phyloP scores from a whole-genome alignment of 2,888 invertebrate genomes.

The Oeneis ivallda region DNA sequence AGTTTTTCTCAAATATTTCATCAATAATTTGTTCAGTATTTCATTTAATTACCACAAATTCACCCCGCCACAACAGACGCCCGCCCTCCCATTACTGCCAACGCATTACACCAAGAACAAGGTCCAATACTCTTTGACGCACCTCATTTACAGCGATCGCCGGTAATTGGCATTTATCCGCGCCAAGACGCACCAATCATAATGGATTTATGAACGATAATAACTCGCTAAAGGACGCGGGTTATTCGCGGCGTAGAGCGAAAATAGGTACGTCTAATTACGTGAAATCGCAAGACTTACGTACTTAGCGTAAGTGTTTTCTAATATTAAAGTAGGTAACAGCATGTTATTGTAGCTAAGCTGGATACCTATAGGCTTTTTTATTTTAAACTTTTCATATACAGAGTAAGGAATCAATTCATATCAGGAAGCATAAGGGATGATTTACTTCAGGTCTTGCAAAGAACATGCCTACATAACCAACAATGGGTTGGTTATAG shows the following conservation, averaged over 20 bases:
- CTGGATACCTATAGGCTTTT: background rate
- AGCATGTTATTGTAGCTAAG: background rate
- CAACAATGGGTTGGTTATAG: too few species aligned
- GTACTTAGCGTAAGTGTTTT: constrained; percentile 15
- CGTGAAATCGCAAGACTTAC: constrained; percentile 16
- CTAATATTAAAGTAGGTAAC: constrained; percentile 11
- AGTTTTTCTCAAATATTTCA: background rate
- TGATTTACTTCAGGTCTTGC: too few species aligned
- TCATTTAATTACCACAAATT: background rate
- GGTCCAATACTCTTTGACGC: constrained; percentile 52
- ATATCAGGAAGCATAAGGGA: background rate
- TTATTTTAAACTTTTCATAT: background rate
- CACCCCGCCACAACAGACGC: background rate
- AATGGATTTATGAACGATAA: constrained; percentile 69
- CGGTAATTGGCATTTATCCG: constrained; percentile 58
- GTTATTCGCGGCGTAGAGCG: constrained; percentile 13
- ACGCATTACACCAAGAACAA: constrained; percentile 51
- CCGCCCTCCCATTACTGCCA: constrained; percentile 41
- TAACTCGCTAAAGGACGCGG: constrained; percentile 43
- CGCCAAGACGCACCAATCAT: constrained; percentile 58
- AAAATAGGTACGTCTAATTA: constrained; percentile 25
- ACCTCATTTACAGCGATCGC: constrained; percentile 64
- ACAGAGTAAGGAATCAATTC: background rate
- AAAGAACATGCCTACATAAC: too few species aligned
- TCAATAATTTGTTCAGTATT: background rate